Conservation (phyloP, 2,888 invertebrate species). For the Eledona agricola region DNA sequence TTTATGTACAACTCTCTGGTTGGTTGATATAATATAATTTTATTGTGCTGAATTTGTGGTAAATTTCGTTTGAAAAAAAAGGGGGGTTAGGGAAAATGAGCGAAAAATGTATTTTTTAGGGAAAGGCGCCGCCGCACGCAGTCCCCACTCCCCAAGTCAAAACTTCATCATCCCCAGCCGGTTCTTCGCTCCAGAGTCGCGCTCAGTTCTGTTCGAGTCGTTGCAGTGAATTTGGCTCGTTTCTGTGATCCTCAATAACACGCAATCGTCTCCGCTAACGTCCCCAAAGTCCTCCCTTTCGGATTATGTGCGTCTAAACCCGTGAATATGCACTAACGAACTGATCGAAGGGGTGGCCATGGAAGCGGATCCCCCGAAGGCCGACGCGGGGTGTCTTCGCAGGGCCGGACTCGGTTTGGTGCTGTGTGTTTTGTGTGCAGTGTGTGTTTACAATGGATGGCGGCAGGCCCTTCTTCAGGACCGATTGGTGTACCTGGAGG, state of each 20-base stretch:
- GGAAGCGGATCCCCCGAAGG: slow-evolving; percentile 56
- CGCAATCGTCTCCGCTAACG: slow-evolving; percentile 2
- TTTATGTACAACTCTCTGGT: no score
- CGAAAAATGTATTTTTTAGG: no score
- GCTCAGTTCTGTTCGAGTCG: slow-evolving; percentile 7
- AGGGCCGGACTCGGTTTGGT: slow-evolving; percentile 60
- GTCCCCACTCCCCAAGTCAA: neutral
- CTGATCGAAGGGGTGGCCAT: slow-evolving; percentile 49
- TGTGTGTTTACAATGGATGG: slow-evolving; percentile 72
- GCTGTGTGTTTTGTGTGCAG: slow-evolving; percentile 71
- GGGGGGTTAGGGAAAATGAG: no score
- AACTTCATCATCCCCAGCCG: slow-evolving; percentile 8
- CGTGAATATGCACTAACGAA: slow-evolving; percentile 51
- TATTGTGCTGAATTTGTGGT: no score
- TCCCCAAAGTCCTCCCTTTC: neutral
- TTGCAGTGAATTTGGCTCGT: neutral
- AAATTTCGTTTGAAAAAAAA: no score
- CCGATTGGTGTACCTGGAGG: slow-evolving; percentile 66
- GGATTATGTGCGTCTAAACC: slow-evolving; percentile 5
- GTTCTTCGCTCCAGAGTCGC: neutral
- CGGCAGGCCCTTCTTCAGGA: slow-evolving; percentile 67
- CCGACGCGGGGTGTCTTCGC: slow-evolving; percentile 35
- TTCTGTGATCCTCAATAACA: neutral
- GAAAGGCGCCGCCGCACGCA: no score
- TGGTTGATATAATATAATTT: no score